Base-by-base conservation (phyloP, 2,888 invertebrate species). In the Drosophila anceps region DNA sequence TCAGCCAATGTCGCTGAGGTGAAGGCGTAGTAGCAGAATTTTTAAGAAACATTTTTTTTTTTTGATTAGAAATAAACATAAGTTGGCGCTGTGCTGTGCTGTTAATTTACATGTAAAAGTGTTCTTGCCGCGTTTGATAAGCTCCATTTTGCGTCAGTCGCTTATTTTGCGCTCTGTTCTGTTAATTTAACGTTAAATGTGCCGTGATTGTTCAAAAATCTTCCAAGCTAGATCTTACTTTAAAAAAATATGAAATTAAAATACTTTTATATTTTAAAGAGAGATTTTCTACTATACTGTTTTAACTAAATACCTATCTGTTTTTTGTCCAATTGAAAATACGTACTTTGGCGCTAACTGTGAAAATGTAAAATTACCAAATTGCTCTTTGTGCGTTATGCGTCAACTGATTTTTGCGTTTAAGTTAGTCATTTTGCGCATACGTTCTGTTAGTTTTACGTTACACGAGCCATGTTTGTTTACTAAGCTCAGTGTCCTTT, bases 61-160 rank as follows among this genome's bases (percentile, higher is more conserved):
- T 20, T 13, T 8, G 4, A 53, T 60, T 29, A 50, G 31, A 73
- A 65, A 76, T 61, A 73, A 6, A 66, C 20, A n/a, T 69, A 59
- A 62, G 24, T 59, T 60, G 61, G 72, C 62, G 77, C 77, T 39
- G 41, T 60, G 5, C 4, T n/a, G 29, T 27, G 18, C 62, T 63
- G 51, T 69, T 54, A 48, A 54, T 31, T 53, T 48, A 69, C 39
- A 70, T 70, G 10, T 4, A 5, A 41, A 29, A 43, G 20, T 43
- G 20, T 15, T 50, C 12, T 3, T 46, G 33, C 10, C 20, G 59
- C 53, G 69, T 60, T 46, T 7, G 9, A 18, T 29, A 20, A 10
- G 18, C 7, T 27, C 15, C 41, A 10, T 50, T 29, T 50, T 55
- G 72, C 74, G 72, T 39, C 41, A 1, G 12, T 2, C 9, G 8